Base-by-base conservation (phyloP, 2,888 invertebrate species). In the Lagria hirta region DNA sequence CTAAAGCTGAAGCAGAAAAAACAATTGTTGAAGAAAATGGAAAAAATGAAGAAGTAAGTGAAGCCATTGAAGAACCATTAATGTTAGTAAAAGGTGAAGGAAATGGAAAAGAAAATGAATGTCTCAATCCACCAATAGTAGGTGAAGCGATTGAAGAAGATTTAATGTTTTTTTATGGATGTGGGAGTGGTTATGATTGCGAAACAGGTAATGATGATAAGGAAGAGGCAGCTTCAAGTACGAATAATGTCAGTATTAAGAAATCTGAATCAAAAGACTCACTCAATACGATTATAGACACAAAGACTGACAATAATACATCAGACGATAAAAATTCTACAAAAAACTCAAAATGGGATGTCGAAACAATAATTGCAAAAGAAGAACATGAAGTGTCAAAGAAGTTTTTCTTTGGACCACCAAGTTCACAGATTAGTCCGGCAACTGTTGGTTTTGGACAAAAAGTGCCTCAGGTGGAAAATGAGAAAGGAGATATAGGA, bases 61-160 rank as follows among this genome's bases (percentile, higher is more conserved):
- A 83, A 59, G 79, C 79, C 32, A 83, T 88, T 57, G 84, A 85
- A 68, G 88, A 88, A 62, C 85, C 86, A 11, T 71, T 83, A 3
- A 77, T 88, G 75, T 67, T 81, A 57, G 76, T 88, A 1, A 78
- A 78, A 29, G 88, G 85, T 0, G 81, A 83, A 59, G 86, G 86
- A 27, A 43, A 49, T n/a, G 88, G 86, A 1, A 80, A 82, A 58
- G 86, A 86, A 10, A 69, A 67, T 41, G 35, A 57, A 22, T 42
- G 49, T 24, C 36, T 15, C 6, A 37, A 27, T 16, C 49, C 30
- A 28, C 59, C 62, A 7, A 62, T 66, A 13, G 55, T 86, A 32
- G 81, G 86, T 14, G 88, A 88, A 61, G 79, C 77, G 53, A 83
- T 90, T 37, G 82, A 82, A 60, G 91, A 90, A 70, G 78, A 82